phyloP scores from a whole-genome alignment of 2,888 invertebrate species.

The Leptinotarsa rubiginosa region DNA sequence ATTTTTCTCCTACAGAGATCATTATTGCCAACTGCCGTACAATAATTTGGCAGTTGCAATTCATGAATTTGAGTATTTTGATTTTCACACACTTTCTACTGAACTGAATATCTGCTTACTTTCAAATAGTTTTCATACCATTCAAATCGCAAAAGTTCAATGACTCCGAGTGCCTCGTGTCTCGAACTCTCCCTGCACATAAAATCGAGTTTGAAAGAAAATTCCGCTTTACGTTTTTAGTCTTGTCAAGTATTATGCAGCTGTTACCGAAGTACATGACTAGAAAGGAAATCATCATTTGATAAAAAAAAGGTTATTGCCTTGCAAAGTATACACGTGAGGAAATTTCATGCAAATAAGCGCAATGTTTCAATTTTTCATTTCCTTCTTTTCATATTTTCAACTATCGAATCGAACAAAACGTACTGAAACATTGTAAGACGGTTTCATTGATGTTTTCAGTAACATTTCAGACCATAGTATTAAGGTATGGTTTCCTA shows the following conservation, averaged over 20 bases:
- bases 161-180: constrained; percentile 26
- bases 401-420: neutral
- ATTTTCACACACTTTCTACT: too few relatives aligned
- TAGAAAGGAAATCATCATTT: constrained; percentile 38
- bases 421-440: neutral
- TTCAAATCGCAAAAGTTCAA: constrained; percentile 26
- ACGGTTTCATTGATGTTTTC: too few relatives aligned
- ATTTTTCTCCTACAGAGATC: too few relatives aligned
- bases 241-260: constrained; percentile 38
- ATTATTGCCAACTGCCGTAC: too few relatives aligned
- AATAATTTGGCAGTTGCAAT: too few relatives aligned
- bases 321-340: constrained; percentile 9
- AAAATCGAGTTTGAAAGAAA: constrained; percentile 35
- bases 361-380: constrained; percentile 11
- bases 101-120: too few relatives aligned
- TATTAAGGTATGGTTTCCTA: too few relatives aligned
- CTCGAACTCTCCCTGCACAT: constrained; percentile 22
- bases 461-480: too few relatives aligned
- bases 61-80: too few relatives aligned
- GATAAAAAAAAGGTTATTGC: constrained; percentile 35
- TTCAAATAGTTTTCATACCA: too few relatives aligned
- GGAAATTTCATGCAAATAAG: neutral
- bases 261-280: constrained; percentile 42
- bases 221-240: constrained; percentile 34
- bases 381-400: neutral